Percentiles rank a stretch among this genome's conserved stretches.
phyloP scores from a whole-genome alignment of 2,888 invertebrate genomes.

The Odontothrips loti region DNA sequence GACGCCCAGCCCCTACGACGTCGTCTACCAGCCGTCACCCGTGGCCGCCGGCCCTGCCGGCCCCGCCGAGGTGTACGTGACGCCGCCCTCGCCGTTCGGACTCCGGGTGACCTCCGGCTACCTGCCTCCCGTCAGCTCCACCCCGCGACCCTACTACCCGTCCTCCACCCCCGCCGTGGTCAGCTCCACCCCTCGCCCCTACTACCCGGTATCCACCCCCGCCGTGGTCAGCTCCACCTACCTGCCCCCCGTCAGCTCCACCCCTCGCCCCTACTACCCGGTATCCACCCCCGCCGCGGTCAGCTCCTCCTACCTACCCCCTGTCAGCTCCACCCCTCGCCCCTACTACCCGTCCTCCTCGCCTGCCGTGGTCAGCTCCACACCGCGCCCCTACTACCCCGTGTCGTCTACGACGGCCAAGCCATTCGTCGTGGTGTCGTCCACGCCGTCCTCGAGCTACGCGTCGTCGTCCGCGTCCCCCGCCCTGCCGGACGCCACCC shows the following conservation, averaged over 20 bases:
- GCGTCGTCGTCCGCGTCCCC: constrained; percentile 32
- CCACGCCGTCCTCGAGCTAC: constrained; percentile 28
- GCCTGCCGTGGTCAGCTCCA: constrained; percentile 46
- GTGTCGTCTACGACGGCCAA: constrained; percentile 34
- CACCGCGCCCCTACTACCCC: constrained; percentile 39
- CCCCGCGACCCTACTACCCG: constrained; percentile 31
- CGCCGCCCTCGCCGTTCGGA: constrained; percentile 45
- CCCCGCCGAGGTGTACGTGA: constrained; percentile 45
- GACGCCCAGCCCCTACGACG: constrained; percentile 36
- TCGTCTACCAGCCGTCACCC: constrained; percentile 36
- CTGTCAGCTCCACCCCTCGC: constrained; percentile 34
- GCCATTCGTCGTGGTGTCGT: constrained; percentile 18
- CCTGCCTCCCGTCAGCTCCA: constrained; percentile 31
- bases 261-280: constrained; percentile 35
- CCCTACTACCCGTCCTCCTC: constrained; percentile 42
- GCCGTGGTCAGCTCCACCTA: constrained; percentile 44
- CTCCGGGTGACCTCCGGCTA: constrained; percentile 36
- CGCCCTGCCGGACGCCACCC: constrained; percentile 31
- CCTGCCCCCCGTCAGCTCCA: constrained; percentile 32
- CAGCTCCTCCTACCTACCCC: constrained; percentile 40
- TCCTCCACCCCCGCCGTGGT: constrained; percentile 35
- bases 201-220: constrained; percentile 43
- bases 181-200: constrained; percentile 40
- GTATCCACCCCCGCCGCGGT: constrained; percentile 46
- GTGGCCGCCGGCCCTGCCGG: constrained; percentile 30